Conservation (phyloP, 2,888 invertebrate genomes). For the Lampropteryx suffumata region DNA sequence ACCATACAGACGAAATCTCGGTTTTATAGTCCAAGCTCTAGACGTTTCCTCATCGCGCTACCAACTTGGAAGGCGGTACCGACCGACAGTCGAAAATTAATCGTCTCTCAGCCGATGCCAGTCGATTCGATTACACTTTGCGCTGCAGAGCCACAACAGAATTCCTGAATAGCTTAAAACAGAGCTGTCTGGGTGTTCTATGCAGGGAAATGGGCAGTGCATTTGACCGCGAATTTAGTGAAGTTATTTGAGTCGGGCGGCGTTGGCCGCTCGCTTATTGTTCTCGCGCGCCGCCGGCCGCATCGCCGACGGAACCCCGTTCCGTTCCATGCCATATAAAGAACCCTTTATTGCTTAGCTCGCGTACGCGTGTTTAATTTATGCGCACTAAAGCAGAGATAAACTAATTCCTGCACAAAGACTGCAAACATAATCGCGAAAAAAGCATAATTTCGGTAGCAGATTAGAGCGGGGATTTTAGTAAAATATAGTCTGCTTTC, state of each 20-base stretch:
- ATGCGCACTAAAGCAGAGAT: conserved; percentile 44
- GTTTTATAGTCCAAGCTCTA: conserved; percentile 43
- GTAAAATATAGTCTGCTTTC: conserved; percentile 51
- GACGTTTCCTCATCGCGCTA: conserved; percentile 37
- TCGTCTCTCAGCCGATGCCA: conserved; percentile 37
- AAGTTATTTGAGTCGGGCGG: conserved; percentile 54
- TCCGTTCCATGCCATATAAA: conserved; percentile 64
- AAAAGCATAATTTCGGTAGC: conserved; percentile 36
- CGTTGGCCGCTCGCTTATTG: conserved; percentile 50
- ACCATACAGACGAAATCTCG: conserved; percentile 38
- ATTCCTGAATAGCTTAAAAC: conserved; percentile 45
- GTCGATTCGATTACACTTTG: conserved; percentile 43
- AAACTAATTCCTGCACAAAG: conserved; percentile 34
- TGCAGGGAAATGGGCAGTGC: conserved; percentile 58
- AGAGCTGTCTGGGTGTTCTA: conserved; percentile 41
- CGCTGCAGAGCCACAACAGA: conserved; percentile 42
- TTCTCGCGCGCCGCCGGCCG: conserved; percentile 47
- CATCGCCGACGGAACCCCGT: conserved; percentile 52
- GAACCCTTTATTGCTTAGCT: conserved; percentile 59
- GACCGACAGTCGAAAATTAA: conserved; percentile 30
- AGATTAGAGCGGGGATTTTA: conserved; percentile 48
- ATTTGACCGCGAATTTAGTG: conserved; percentile 61
- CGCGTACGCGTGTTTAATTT: conserved; percentile 56
- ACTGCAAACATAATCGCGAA: conserved; percentile 29
- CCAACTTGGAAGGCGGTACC: conserved; percentile 24